Conservation (phyloP, 2,797 vertebrate genomes). For the Sebastes kiyomatsui region DNA sequence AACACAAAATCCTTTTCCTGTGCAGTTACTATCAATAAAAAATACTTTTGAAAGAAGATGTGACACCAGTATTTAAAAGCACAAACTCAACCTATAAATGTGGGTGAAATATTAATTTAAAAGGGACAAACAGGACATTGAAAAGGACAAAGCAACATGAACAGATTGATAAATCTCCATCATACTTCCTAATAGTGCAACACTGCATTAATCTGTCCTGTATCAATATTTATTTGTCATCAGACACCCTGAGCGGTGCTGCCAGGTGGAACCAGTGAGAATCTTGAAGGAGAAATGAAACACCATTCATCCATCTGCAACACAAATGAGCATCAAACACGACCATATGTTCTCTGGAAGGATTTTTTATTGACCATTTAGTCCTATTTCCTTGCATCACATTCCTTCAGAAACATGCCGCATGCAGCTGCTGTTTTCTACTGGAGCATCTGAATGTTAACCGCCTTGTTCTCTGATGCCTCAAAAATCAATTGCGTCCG, state of each 20-base stretch:
- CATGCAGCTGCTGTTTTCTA: slow-evolving; percentile 12
- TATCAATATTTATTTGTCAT: slow-evolving; percentile 45
- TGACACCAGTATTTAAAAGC: background rate
- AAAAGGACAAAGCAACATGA: background rate
- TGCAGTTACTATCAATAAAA: background rate
- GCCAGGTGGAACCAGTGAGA: slow-evolving; percentile 9
- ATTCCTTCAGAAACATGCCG: background rate
- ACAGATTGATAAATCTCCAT: slow-evolving; percentile 2
- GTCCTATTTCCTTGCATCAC: background rate
- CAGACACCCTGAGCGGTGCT: background rate
- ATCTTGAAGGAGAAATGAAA: slow-evolving; percentile 14
- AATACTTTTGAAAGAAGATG: background rate
- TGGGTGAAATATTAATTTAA: background rate
- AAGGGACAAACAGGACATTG: background rate
- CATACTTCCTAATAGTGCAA: background rate
- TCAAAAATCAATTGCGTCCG: background rate
- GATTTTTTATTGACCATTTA: background rate
- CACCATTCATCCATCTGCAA: slow-evolving; percentile 12
- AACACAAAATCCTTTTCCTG: background rate
- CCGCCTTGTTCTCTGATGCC: background rate
- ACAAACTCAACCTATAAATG: background rate
- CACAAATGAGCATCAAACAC: slow-evolving; percentile 22
- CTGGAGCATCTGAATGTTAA: background rate
- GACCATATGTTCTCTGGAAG: slow-evolving; percentile 20
- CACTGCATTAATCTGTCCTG: background rate